Evolutionary conservation across 2,797 vertebrate species (phyloP).

Genomic region (Pygocentrus nattereri): DNA sequence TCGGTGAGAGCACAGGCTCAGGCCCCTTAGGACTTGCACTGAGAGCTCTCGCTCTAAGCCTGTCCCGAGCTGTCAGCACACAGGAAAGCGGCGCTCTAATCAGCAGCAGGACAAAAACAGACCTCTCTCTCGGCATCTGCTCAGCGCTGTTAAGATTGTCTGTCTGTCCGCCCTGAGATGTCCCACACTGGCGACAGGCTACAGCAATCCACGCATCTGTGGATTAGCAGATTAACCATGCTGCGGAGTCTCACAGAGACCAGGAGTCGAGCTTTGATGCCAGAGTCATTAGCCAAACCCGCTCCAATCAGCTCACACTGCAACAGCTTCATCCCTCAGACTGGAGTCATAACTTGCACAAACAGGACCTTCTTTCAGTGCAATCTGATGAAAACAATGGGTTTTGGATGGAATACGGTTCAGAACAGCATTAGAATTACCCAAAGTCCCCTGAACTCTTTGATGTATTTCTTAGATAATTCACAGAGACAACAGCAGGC

Average conservation of each 20-base stretch:
- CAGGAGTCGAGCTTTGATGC: conserved; percentile 45
- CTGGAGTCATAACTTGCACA: not conserved
- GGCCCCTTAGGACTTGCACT: conserved; percentile 43
- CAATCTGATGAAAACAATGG: conserved; percentile 20
- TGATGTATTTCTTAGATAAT: conserved; percentile 28
- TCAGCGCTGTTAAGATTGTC: conserved; percentile 33
- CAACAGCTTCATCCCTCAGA: not conserved
- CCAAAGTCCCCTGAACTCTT: not conserved
- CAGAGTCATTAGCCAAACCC: conserved; percentile 34
- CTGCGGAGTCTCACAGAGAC: conserved; percentile 23
- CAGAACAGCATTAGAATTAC: conserved; percentile 13
- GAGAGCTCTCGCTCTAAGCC: conserved; percentile 44
- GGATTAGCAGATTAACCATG: conserved; percentile 47
- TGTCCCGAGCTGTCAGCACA: conserved; percentile 52
- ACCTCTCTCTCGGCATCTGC: conserved; percentile 42
- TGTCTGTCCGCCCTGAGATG: conserved; percentile 25
- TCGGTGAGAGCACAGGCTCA: conserved; percentile 20
- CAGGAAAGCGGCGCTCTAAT: conserved; percentile 44
- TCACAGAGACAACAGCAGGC: not conserved
- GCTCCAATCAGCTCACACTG: conserved; percentile 13
- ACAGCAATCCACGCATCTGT: conserved; percentile 25
- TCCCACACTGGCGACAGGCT: conserved; percentile 24
- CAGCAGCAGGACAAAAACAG: conserved; percentile 46
- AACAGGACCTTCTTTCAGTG: not conserved
- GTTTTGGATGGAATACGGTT: not conserved